Conservation (phyloP, 2,113 vertebrate species). For the Equus przewalskii region DNA sequence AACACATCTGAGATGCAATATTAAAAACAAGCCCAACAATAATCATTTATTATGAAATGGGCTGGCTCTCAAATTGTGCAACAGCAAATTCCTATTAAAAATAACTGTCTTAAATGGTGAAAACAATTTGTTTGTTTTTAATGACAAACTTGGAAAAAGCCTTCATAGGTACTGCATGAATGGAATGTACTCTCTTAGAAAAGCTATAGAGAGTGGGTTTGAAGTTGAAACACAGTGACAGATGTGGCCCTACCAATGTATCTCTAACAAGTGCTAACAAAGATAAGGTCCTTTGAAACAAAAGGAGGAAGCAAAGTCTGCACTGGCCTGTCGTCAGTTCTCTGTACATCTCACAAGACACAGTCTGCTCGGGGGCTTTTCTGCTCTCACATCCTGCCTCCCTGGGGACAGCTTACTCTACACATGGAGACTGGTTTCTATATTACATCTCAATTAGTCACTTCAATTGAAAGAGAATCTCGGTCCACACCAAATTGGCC, state of each 20-base stretch:
- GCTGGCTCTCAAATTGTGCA: slow-evolving; percentile 72
- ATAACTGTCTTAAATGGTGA: slow-evolving; percentile 70
- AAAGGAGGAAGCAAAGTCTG: slow-evolving; percentile 84
- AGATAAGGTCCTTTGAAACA: slow-evolving; percentile 75
- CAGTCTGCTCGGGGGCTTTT: slow-evolving; percentile 72
- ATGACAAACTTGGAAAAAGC: slow-evolving; percentile 79
- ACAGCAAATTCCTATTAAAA: slow-evolving; percentile 73
- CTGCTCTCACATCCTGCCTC: slow-evolving; percentile 73
- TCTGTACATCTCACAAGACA: slow-evolving; percentile 86
- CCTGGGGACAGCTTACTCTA: slow-evolving; percentile 86
- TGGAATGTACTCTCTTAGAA: slow-evolving; percentile 92
- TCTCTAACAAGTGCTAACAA: slow-evolving; percentile 79
- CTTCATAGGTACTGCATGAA: slow-evolving; percentile 79
- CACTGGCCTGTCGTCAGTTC: slow-evolving; percentile 84
- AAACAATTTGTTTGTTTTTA: slow-evolving; percentile 68
- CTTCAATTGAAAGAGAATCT: slow-evolving; percentile 84
- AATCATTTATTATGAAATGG: slow-evolving; percentile 67
- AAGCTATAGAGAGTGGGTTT: slow-evolving; percentile 77
- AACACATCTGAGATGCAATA: slow-evolving; percentile 18
- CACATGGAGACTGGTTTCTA: slow-evolving; percentile 86
- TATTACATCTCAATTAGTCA: slow-evolving; percentile 89
- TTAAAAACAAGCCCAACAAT: slow-evolving; percentile 65
- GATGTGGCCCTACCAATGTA: slow-evolving; percentile 58
- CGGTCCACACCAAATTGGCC: slow-evolving; percentile 83
- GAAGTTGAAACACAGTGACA: slow-evolving; percentile 75